Percentiles rank a stretch among this genome's conserved stretches.
These are phyloP conservation scores for Globia sparganii DNA, from an alignment of 2,888 invertebrate species.

Conservation along the genomic window DNA sequence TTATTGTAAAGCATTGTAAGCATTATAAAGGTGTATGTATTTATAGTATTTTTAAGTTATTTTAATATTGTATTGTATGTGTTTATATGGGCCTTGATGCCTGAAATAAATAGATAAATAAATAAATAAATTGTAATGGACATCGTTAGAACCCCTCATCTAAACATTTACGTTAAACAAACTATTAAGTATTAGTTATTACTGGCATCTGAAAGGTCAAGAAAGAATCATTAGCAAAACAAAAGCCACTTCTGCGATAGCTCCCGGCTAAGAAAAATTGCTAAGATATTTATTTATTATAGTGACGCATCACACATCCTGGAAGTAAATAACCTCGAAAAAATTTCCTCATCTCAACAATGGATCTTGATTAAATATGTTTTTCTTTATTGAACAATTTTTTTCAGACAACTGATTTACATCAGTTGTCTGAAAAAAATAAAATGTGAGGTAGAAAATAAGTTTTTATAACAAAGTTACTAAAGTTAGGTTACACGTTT, in stretches of 20 bases:
- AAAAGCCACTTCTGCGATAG: conserved; percentile 52
- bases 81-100: no score
- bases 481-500: background rate
- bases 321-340: conserved; percentile 33
- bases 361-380: background rate
- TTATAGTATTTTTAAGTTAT: no score
- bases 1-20: no score
- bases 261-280: conserved; percentile 33
- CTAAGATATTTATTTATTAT: conserved; percentile 36
- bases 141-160: conserved; percentile 3
- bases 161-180: conserved; percentile 33
- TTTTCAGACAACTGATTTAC: background rate
- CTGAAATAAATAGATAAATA: no score
- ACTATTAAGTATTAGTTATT: conserved; percentile 30
- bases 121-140: conserved; percentile 28
- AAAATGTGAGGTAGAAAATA: background rate
- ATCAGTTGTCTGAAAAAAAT: no score
- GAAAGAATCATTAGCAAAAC: conserved; percentile 41
- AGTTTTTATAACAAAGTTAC: background rate
- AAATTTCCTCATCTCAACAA: conserved; percentile 25
- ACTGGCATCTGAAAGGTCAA: conserved; percentile 50
- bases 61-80: no score
- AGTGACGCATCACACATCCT: conserved; percentile 41
- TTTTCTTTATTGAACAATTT: background rate
- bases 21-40: no score